Evolutionary conservation across 2,113 vertebrate species (phyloP).

Genomic region (Heterotilapia buettikoferi): DNA sequence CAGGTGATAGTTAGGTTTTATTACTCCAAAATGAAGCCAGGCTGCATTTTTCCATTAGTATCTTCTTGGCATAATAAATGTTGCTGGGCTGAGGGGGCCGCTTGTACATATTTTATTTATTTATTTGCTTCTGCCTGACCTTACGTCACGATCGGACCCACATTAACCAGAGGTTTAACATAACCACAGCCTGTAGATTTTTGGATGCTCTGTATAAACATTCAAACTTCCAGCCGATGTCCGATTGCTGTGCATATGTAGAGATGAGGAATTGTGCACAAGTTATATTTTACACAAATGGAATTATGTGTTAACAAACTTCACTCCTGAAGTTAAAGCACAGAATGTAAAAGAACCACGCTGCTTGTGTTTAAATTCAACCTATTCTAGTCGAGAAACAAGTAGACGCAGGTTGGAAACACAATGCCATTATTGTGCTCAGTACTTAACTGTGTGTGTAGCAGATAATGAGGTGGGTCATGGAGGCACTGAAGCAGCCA

Average conservation of each 20-base stretch:
- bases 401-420: not conserved
- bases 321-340: not conserved
- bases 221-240: not conserved
- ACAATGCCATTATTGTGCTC: not conserved
- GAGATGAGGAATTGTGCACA: not conserved
- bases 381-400: not conserved
- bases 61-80: not conserved
- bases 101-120: not conserved
- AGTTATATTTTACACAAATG: not conserved
- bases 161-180: not conserved
- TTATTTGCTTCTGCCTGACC: not conserved
- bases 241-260: not conserved
- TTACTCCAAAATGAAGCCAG: not conserved
- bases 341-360: not conserved
- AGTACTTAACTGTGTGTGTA: not conserved
- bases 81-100: not conserved
- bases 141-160: not conserved
- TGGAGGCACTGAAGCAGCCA: not conserved
- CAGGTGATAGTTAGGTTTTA: not conserved
- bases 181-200: not conserved
- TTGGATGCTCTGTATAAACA: not conserved
- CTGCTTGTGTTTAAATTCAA: not conserved
- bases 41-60: not conserved
- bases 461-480: not conserved
- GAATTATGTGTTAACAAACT: not conserved